These are phyloP conservation scores for Caenorhabditis wallacei DNA, from an alignment of 2,888 invertebrate species.

Conservation along the genomic window DNA sequence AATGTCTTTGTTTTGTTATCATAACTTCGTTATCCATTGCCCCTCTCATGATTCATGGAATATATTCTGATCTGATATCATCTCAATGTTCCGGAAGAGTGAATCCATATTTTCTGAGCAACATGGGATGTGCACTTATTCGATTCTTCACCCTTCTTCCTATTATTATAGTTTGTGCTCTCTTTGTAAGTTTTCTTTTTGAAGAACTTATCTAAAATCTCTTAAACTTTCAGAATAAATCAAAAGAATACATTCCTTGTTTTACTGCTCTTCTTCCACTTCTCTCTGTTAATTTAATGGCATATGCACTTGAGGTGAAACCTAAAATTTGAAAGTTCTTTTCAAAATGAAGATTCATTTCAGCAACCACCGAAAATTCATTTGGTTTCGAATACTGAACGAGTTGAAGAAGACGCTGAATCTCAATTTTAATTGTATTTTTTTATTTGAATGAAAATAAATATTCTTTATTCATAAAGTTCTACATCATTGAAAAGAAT, in stretches of 20 bases:
- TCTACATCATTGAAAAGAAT: too few species aligned
- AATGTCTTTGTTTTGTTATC: conserved; percentile 23
- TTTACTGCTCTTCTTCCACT: conserved; percentile 40
- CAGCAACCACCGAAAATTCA: conserved; percentile 26
- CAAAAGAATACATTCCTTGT: conserved; percentile 32
- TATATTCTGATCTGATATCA: conserved; percentile 23
- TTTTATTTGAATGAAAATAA: too few species aligned
- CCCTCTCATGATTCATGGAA: conserved; percentile 26
- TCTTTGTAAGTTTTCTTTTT: conserved; percentile 23
- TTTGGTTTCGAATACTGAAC: conserved; percentile 11
- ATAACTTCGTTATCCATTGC: conserved; percentile 13
- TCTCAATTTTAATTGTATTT: conserved; percentile 1
- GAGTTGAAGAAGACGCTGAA: conserved; percentile 9
- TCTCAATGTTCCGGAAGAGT: conserved; percentile 30
- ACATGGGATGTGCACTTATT: conserved; percentile 46
- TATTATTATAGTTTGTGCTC: conserved; percentile 31
- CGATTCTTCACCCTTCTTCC: conserved; percentile 41
- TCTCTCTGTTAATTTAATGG: conserved; percentile 39
- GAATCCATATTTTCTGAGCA: conserved; percentile 36
- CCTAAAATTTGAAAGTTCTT: background rate
- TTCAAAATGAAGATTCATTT: background rate
- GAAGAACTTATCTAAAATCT: background rate
- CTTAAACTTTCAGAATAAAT: conserved; percentile 13
- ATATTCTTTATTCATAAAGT: too few species aligned
- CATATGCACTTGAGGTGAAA: conserved; percentile 34